Evolutionary conservation across 1,140 invertebrate genomes (phyloP).

Genomic region (Agrilus planipennis): DNA sequence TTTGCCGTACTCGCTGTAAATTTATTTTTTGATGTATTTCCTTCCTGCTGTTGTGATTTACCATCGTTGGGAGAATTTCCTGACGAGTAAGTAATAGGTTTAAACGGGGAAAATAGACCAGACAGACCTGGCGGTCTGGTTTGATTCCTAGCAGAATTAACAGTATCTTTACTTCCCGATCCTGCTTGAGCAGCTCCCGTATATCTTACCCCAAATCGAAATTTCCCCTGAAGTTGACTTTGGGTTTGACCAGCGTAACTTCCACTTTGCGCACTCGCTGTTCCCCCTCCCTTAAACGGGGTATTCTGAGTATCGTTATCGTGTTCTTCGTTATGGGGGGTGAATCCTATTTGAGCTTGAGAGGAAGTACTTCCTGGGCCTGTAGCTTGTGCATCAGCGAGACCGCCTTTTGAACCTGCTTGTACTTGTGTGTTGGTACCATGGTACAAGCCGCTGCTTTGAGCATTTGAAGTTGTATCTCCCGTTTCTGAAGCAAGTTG

Average conservation of each 20-base stretch:
- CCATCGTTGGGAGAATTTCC: too few relatives aligned
- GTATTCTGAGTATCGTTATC: conserved; percentile 36
- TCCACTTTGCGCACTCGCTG: conserved; percentile 63
- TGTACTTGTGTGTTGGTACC: conserved; percentile 65
- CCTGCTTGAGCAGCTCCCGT: conserved; percentile 69
- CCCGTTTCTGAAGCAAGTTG: conserved; percentile 58
- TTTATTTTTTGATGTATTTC: too few relatives aligned
- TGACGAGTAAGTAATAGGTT: too few relatives aligned
- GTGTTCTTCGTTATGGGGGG: conserved; percentile 52
- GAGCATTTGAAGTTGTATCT: conserved; percentile 56
- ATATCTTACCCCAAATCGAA: conserved; percentile 65
- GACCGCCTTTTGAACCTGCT: conserved; percentile 63
- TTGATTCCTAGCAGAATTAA: conserved; percentile 10
- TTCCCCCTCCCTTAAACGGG: conserved; percentile 59
- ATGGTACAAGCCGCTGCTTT: conserved; percentile 54
- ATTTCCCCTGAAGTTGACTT: conserved; percentile 65
- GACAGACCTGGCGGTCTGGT: too few relatives aligned
- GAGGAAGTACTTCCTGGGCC: conserved; percentile 72
- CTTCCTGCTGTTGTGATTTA: too few relatives aligned
- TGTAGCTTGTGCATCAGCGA: conserved; percentile 71
- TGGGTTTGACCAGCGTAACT: conserved; percentile 62
- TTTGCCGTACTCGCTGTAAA: too few relatives aligned
- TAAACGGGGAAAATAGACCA: too few relatives aligned
- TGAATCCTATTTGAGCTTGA: conserved; percentile 75
- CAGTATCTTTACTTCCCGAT: conserved; percentile 45